Conservation (phyloP, 2,888 invertebrate genomes). For the Acanthoscelides obtectus region DNA sequence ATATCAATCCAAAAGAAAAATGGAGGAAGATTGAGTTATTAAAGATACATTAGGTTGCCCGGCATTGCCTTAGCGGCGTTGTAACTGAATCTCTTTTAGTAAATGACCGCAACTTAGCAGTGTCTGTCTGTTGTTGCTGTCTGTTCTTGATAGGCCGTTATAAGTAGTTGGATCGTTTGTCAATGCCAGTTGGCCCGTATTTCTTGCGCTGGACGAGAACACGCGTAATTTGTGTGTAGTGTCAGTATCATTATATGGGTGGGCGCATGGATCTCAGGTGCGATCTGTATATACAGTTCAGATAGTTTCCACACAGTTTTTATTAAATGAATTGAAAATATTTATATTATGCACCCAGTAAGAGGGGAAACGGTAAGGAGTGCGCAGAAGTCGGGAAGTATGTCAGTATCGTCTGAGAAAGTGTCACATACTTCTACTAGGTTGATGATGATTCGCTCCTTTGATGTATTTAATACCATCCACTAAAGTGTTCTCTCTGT, state of each 20-base stretch:
- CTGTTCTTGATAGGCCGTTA: not conserved
- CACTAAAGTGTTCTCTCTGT: too few species aligned
- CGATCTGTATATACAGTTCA: not conserved
- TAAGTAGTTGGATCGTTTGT: not conserved
- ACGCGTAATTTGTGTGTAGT: not conserved
- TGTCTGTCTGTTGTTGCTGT: not conserved
- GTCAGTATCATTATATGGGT: not conserved
- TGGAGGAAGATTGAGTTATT: not conserved
- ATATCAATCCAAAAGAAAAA: not conserved
- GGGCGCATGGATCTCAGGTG: not conserved
- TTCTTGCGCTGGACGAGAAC: not conserved
- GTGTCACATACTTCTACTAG: too few species aligned
- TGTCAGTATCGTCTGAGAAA: too few species aligned
- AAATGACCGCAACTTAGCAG: not conserved
- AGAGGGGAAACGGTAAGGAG: too few species aligned
- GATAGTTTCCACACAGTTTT: too few species aligned
- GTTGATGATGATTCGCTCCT: too few species aligned
- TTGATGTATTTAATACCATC: too few species aligned
- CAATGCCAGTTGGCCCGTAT: not conserved
- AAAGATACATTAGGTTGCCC: not conserved
- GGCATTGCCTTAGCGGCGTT: not conserved
- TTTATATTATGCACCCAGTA: too few species aligned
- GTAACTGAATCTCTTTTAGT: not conserved
- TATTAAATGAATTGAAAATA: too few species aligned
- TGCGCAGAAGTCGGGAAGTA: too few species aligned